phyloP scores from a whole-genome alignment of 2,888 invertebrate genomes.

The Drosophila mimica region DNA sequence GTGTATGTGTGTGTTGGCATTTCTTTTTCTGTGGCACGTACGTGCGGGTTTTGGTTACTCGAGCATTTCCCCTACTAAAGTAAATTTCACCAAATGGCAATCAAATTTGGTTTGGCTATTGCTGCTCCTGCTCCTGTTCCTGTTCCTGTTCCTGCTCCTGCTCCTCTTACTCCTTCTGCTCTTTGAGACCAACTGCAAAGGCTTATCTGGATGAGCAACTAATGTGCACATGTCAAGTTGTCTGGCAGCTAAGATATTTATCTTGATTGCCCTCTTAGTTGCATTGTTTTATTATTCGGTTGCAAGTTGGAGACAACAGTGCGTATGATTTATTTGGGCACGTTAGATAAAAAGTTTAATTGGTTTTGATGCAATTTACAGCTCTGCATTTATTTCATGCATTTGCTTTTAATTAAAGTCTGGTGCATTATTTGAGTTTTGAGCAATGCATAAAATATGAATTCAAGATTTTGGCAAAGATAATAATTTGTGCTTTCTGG shows the following conservation, averaged over 20 bases:
- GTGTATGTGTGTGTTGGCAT: slow-evolving; percentile 12
- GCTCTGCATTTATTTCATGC: slow-evolving; percentile 40
- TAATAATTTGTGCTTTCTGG: slow-evolving; percentile 1
- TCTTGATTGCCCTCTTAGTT: slow-evolving; percentile 58
- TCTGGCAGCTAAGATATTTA: slow-evolving; percentile 51
- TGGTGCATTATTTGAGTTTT: slow-evolving; percentile 33
- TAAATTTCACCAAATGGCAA: slow-evolving; percentile 62
- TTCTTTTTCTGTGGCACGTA: slow-evolving; percentile 46
- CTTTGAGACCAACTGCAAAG: slow-evolving; percentile 33
- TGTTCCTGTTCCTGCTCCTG: slow-evolving; percentile 7
- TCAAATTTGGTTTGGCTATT: slow-evolving; percentile 50
- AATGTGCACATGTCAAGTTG: slow-evolving; percentile 65
- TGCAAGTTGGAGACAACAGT: slow-evolving; percentile 53
- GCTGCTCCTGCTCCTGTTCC: slow-evolving; percentile 12
- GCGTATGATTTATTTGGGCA: slow-evolving; percentile 71
- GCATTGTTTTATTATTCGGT: background rate
- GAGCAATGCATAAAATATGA: slow-evolving; percentile 1
- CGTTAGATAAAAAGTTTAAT: slow-evolving; percentile 69
- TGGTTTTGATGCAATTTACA: slow-evolving; percentile 73
- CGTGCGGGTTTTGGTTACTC: slow-evolving; percentile 31
- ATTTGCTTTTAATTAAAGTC: slow-evolving; percentile 71
- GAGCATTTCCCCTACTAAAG: slow-evolving; percentile 46
- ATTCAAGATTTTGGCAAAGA: background rate
- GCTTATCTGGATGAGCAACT: slow-evolving; percentile 66
- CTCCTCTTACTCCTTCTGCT: slow-evolving; percentile 8